Evolutionary conservation across 2,888 invertebrate genomes (phyloP), one percentile per base, ranked within the genome.

Genomic region (Agrotis clavis): DNA sequence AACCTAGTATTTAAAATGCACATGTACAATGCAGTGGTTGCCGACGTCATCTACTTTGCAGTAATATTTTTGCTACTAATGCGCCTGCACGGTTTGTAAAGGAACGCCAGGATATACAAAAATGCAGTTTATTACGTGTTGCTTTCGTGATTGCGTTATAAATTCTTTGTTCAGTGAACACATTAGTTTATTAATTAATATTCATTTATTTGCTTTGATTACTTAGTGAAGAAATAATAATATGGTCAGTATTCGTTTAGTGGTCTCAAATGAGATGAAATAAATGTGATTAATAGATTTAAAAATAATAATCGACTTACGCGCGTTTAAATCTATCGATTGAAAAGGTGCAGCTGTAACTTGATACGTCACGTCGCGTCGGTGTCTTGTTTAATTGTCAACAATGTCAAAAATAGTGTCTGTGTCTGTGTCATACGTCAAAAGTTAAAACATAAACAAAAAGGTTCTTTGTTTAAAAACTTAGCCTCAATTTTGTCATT

Each of bases 1-100:
- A 93, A 92, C 92, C 93, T 90, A 93, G 94, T 94, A 94, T 95
- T 95, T 94, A 93, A 93, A 95, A 94, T 93, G 92, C 92, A 94
- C 93, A 93, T 94, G 93, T 91, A 95, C 94, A 94, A 94, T 96
- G 96, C 96, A 91, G 96, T 90, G 88, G 92, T 95, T 93, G 93
- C 88, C 94, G 93, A 96, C 96, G 96, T 96, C 96, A 95, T 94
- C 89, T 94, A 92, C 91, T 94, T 96, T 96, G 96, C 96, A 96
- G 96, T 96, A 92, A 93, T 94, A 95, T 93, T 95, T 95, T 94
- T 90, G 93, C 95, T 90, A 92, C 94, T 94, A 95, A 94, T 95
- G 95, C 95, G 95, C 93, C 90, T 92, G 91, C 93, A 95, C 95
- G 94, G 90, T 86, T 94, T 86, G 87, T 92, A 91, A 91, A 91